These are phyloP conservation scores for Trilocha varians DNA, from an alignment of 2,888 invertebrate species.

Conservation along the genomic window DNA sequence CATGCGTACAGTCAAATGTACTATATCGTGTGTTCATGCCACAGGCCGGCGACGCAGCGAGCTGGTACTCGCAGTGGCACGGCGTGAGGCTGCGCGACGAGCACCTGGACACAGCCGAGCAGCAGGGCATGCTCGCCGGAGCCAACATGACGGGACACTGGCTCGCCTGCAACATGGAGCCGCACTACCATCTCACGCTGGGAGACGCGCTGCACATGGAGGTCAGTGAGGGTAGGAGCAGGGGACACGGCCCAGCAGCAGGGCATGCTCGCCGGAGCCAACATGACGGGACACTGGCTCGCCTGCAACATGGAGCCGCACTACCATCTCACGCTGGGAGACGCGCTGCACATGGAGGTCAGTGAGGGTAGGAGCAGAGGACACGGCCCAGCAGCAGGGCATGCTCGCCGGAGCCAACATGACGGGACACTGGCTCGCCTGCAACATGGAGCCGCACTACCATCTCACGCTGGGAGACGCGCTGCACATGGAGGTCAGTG, in stretches of 20 bases:
- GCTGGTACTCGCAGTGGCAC: conserved; percentile 53
- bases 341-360: conserved; percentile 36
- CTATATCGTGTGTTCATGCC: background rate
- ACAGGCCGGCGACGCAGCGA: conserved; percentile 61
- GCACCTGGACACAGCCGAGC: conserved; percentile 40
- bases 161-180: conserved; percentile 51
- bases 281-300: background rate
- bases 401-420: background rate
- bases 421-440: conserved; percentile 16
- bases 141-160: conserved; percentile 62
- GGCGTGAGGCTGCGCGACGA: conserved; percentile 41
- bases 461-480: conserved; percentile 29
- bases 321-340: conserved; percentile 34
- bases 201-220: conserved; percentile 34
- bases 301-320: conserved; percentile 52
- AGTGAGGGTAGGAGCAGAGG: no score
- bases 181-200: conserved; percentile 35
- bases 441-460: conserved; percentile 52
- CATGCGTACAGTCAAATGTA: background rate
- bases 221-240: conserved; percentile 21
- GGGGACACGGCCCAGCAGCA: background rate
- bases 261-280: background rate
- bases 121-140: conserved; percentile 51
- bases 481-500: conserved; percentile 35
- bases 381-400: background rate